Base-by-base conservation (phyloP, 2,888 invertebrate species). In the Biston betularia region DNA sequence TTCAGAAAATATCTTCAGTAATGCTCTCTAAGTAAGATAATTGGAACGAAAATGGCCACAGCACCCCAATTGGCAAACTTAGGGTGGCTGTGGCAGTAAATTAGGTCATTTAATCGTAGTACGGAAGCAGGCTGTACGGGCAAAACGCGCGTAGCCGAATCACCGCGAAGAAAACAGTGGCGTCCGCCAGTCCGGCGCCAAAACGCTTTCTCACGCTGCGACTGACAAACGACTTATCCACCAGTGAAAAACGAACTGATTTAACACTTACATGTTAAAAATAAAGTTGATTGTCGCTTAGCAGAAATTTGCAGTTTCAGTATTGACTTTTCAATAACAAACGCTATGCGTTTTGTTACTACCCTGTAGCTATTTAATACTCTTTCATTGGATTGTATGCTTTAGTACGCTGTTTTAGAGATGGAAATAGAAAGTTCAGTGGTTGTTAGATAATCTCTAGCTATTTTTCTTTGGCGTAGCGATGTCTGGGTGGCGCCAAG, bases 101-200 rank as follows among this genome's bases (percentile, higher is more conserved):
- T 91, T 88, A 89, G 86, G 79, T 71, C 64, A 72, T 76, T 84
- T 88, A 90, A 90, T 86, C 87, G 75, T 77, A 82, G 83, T 74
- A 81, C 88, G 90, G 91, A 90, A 91, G 86, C 80, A 60, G 82
- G 85, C 83, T 79, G 82, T 79, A 82, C 76, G 79, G 79, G 77
- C 68, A 76, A 78, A 82, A 83, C 83, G 85, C 46, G 79, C 83
- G 77, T 80, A 78, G 87, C 87, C 85, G 79, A 79, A 63, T 69
- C 72, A 75, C 71, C 69, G 71, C 81, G 82, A 83, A 78, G 83
- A 81, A 81, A 82, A 81, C 76, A 56, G 87, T 88, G 90, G 89
- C 90, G 89, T 72, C 64, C 76, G 85, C 69, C 89, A 59, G 87
- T 83, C 86, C 87, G 90, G 87, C 90, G 90, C 90, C 90, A 82